Percentiles rank a stretch among this genome's conserved stretches.
phyloP scores from a whole-genome alignment of 2,113 vertebrate species.

The Colaptes auratus region DNA sequence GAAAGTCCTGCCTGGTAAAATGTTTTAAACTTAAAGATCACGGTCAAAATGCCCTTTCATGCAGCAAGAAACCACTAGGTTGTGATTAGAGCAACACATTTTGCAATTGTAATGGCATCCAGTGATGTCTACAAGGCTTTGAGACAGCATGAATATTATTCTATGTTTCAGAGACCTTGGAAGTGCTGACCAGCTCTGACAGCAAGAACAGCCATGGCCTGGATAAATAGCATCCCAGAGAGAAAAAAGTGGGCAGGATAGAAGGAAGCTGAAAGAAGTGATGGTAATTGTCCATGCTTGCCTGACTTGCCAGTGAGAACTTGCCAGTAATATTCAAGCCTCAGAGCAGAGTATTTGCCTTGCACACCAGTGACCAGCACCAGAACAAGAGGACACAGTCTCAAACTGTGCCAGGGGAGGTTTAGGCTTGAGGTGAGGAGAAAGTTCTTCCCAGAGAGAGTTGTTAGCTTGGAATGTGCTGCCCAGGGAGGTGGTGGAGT shows the following conservation, averaged over 20 bases:
- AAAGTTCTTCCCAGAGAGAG: too few relatives aligned
- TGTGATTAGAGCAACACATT: neutral
- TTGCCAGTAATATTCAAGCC: neutral
- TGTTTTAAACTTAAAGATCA: constrained; percentile 30
- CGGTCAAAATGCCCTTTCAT: neutral
- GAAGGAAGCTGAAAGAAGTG: neutral
- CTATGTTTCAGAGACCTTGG: neutral
- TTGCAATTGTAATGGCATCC: neutral
- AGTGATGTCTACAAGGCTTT: neutral
- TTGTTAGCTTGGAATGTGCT: too few relatives aligned
- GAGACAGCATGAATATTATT: neutral
- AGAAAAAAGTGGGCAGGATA: neutral
- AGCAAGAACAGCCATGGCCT: neutral
- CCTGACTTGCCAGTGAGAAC: neutral
- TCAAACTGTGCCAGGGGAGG: too few relatives aligned
- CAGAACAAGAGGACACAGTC: too few relatives aligned
- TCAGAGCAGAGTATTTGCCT: neutral
- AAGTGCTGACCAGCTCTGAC: neutral
- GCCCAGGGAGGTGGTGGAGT: too few relatives aligned
- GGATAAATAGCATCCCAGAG: neutral
- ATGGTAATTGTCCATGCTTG: neutral
- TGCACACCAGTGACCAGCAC: too few relatives aligned
- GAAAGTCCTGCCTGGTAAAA: constrained; percentile 50
- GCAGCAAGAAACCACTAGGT: neutral
- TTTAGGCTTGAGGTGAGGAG: too few relatives aligned